Evolutionary conservation across 2,888 invertebrate genomes (phyloP), one percentile per base, ranked within the genome.

Genomic region (Ormyrus nitidulus): DNA sequence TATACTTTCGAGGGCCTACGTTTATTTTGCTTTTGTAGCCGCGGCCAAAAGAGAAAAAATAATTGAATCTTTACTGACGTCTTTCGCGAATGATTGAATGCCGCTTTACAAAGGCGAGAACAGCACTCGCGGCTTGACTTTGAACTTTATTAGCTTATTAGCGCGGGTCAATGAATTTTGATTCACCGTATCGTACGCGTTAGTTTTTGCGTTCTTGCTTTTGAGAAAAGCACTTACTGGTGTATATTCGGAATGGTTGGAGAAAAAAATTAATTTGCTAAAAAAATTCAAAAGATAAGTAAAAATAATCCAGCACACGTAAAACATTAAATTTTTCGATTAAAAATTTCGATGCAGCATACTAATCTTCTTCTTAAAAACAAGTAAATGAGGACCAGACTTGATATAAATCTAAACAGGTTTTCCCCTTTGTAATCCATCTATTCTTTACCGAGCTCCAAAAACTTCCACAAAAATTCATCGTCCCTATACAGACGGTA

Each of bases 51-150:
- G 54, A 76, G 59, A 75, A 59, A 69, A 76, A 76, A 76, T 76
- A 76, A 76, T 69, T 76, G 61, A 46, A 61, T 19, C 13, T 13
- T 6, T 19, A 13, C 54, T 76, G 76, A 76, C 76, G 76, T 76
- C 68, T 76, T 68, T 69, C 61, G 69, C 61, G 53, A 61, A 61
- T 76, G 68, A 76, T 76, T 34, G 49, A 74, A 73, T 62, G 53
- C 53, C 62, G 53, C 6, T 53, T 6, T n/a, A n/a, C 56, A 46
- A 48, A 34, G 9, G 6, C 8, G 34, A 19, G 49, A 13, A 19
- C 11, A 51, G 8, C 6, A 13, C 7, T 48, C 6, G 13, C 9
- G n/a, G 53, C 48, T 71, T 72, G 62, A 62, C 62, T 68, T 75
- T 68, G 66, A 68, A 53, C 75, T 68, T 66, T 59, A 75, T 68